Percentiles rank a stretch among this genome's conserved stretches.
Conservation (phyloP, 2,797 vertebrate species). For the Pangasius djambal region DNA sequence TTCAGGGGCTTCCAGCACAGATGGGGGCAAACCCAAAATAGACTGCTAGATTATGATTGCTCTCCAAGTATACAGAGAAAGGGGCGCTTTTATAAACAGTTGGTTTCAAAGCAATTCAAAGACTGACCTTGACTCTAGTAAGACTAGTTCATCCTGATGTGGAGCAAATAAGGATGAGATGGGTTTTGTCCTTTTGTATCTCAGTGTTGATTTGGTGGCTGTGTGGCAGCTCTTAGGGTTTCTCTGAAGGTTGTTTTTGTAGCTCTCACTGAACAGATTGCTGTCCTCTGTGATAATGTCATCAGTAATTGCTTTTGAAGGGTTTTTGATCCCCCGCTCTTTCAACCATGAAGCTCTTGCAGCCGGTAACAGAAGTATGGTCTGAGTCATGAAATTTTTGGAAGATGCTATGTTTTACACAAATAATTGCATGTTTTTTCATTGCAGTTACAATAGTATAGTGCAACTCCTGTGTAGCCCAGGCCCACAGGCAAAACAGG, state of each 20-base stretch:
- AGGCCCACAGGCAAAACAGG: not conserved
- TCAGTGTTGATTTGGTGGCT: constrained; percentile 30
- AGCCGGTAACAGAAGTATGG: not conserved
- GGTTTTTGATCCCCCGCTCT: constrained; percentile 34
- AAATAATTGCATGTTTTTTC: not conserved
- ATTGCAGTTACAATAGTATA: not conserved
- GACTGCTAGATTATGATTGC: constrained; percentile 68
- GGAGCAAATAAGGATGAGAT: constrained; percentile 53
- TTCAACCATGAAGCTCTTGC: constrained; percentile 8
- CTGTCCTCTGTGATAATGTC: constrained; percentile 49
- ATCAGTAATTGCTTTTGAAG: constrained; percentile 54
- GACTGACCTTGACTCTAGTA: constrained; percentile 57
- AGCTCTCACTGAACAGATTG: constrained; percentile 40
- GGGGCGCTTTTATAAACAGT: constrained; percentile 63
- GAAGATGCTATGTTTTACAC: not conserved
- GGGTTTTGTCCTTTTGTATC: constrained; percentile 45
- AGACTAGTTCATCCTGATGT: constrained; percentile 58
- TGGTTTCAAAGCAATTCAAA: constrained; percentile 59
- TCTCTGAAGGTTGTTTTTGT: constrained; percentile 42
- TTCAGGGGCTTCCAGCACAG: constrained; percentile 74
- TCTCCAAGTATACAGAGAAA: constrained; percentile 61
- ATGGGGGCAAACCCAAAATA: constrained; percentile 73
- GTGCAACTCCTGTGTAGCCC: not conserved
- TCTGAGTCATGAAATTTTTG: constrained; percentile 24
- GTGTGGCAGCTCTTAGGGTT: constrained; percentile 22